phyloP scores from a whole-genome alignment of 2,113 vertebrate species.

The Phoxinus phoxinus region DNA sequence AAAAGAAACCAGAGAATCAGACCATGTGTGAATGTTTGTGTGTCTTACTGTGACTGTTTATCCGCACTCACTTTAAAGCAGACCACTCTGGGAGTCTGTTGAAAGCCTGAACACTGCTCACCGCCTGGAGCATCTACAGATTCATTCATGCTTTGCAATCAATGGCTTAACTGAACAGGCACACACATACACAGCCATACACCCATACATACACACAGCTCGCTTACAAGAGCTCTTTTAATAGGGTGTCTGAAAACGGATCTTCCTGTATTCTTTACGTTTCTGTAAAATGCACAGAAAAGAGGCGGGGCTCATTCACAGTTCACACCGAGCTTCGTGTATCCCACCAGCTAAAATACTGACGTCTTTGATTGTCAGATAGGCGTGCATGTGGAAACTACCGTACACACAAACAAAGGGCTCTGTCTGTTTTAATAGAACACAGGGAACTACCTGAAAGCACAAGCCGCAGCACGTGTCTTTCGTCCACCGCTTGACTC shows the following conservation, averaged over 20 bases:
- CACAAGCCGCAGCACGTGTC: background rate
- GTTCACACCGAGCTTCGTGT: background rate
- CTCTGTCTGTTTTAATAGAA: background rate
- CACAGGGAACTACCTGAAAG: background rate
- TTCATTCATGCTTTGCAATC: slow-evolving; percentile 52
- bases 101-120: slow-evolving; percentile 43
- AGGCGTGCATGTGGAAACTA: slow-evolving; percentile 8
- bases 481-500: background rate
- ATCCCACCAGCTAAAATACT: slow-evolving; percentile 6
- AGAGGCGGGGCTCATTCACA: background rate
- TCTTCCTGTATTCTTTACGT: background rate
- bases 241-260: background rate
- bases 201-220: background rate
- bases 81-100: slow-evolving; percentile 40
- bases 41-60: slow-evolving; percentile 28
- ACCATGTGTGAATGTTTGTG: background rate
- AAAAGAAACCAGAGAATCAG: background rate
- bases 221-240: slow-evolving; percentile 23
- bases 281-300: background rate
- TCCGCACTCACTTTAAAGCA: slow-evolving; percentile 44
- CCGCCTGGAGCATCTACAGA: slow-evolving; percentile 36
- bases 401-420: slow-evolving; percentile 2
- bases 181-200: background rate
- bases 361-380: background rate
- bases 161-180: slow-evolving; percentile 33